Conservation (phyloP, 2,113 vertebrate species). For the Salvelinus fontinalis region DNA sequence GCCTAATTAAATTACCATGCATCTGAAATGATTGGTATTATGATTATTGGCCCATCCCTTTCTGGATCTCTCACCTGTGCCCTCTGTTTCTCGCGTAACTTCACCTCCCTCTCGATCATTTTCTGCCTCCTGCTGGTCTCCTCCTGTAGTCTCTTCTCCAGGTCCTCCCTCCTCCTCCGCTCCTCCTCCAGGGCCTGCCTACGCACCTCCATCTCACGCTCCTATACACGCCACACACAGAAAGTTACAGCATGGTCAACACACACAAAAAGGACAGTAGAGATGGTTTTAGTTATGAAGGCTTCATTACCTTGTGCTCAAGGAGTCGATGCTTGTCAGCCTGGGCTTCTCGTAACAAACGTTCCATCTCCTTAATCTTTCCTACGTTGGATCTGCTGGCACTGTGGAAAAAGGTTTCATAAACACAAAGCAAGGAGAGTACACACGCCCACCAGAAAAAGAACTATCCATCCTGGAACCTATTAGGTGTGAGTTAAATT, state of each 20-base stretch:
- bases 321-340: conserved; percentile 89
- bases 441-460: not conserved
- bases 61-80: conserved; percentile 79
- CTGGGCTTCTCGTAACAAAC: conserved; percentile 89
- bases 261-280: not conserved
- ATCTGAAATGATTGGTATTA: not conserved
- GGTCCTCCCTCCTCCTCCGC: conserved; percentile 84
- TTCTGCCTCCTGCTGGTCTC: conserved; percentile 93
- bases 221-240: conserved; percentile 63
- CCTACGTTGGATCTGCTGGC: conserved; percentile 91
- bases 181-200: conserved; percentile 91
- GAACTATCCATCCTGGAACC: not conserved
- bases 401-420: conserved; percentile 59
- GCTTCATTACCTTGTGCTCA: conserved; percentile 82
- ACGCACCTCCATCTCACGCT: conserved; percentile 90
- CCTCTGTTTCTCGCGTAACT: conserved; percentile 90
- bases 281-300: not conserved
- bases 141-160: conserved; percentile 90
- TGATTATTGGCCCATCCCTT: not conserved
- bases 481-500: not conserved
- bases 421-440: not conserved
- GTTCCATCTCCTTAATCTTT: conserved; percentile 97
- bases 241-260: not conserved
- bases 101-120: conserved; percentile 94
- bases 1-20: not conserved